These are phyloP conservation scores for Hyperoplus lanceolatus DNA, from an alignment of 2,797 vertebrate genomes.

Conservation along the genomic window DNA sequence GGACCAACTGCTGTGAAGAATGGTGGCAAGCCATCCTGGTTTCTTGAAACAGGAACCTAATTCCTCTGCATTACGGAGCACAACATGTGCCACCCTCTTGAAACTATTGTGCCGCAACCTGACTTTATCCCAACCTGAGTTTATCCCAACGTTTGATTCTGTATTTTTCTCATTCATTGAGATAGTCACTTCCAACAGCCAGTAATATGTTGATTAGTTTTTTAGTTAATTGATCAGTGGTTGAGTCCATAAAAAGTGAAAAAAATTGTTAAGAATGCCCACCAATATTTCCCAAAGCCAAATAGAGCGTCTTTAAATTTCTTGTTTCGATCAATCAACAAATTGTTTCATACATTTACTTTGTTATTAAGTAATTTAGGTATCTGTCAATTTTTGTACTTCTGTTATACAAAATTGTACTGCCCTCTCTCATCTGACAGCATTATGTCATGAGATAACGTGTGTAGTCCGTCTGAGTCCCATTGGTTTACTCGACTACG, in stretches of 20 bases:
- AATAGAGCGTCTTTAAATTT: not conserved
- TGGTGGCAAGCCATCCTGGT: no score
- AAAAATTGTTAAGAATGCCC: not conserved
- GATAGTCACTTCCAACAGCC: not conserved
- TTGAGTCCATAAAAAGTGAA: not conserved
- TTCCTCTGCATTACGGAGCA: no score
- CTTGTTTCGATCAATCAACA: not conserved
- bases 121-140: no score
- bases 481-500: constrained; percentile 2
- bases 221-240: not conserved
- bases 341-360: not conserved
- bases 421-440: not conserved
- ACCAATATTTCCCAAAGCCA: not conserved
- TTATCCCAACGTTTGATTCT: no score
- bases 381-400: not conserved
- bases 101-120: no score
- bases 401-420: not conserved
- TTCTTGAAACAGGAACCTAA: no score
- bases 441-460: not conserved
- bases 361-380: not conserved
- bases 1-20: no score
- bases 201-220: not conserved
- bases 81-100: no score
- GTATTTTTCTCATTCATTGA: no score
- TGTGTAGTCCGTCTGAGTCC: not conserved